Base-by-base conservation (phyloP, 1,140 invertebrate species). In the Ceratina calcarata region DNA sequence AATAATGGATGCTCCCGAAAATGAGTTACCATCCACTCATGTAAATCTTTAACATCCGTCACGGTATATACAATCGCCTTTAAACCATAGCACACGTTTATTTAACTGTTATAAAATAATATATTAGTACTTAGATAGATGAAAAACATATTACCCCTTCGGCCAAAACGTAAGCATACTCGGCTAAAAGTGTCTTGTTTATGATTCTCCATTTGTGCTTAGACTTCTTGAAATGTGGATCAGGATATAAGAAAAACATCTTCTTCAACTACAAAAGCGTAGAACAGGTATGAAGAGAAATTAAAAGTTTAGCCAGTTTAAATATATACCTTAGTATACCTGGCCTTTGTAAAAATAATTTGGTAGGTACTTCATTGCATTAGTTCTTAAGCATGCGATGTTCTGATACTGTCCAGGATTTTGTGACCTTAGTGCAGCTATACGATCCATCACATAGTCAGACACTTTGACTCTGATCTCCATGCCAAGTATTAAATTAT, bases 121-220 rank as follows among this genome's bases (percentile, higher is more conserved):
- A 64, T 16, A 72, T 45, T 62, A 79, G 22, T 73, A 32, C 66
- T 55, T 66, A 57, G 79, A 58, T 65, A 58, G 78, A 24, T 27
- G 66, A 53, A 78, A 67, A 64, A 18, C 15, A 83, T 57, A 94
- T 94, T 92, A 98, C 98, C 81, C 96, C 96, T 91, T 96, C 95
- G 58, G 94, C 94, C 53, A 99, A 93, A 57, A 99, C 95, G 94
- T 98, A 99, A 0, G 99, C 99, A 95, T 99, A 99, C 94, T 99
- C 99, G 20, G 98, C 96, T 55, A 99, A 93, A 20, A 99, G 92
- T 81, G 96, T 96, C 84, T 97, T 95, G 90, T 98, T 99, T 83
- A 99, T 99, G 66, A 99, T 99, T 80, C 99, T 95, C 99, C 99
- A 99, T 93, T 99, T 99, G 90, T 99, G 98, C 94, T 99, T 99